Percentiles rank a stretch among this genome's conserved stretches.
Evolutionary conservation across 2,113 vertebrate species (phyloP).

Genomic region (Geococcyx californianus): DNA sequence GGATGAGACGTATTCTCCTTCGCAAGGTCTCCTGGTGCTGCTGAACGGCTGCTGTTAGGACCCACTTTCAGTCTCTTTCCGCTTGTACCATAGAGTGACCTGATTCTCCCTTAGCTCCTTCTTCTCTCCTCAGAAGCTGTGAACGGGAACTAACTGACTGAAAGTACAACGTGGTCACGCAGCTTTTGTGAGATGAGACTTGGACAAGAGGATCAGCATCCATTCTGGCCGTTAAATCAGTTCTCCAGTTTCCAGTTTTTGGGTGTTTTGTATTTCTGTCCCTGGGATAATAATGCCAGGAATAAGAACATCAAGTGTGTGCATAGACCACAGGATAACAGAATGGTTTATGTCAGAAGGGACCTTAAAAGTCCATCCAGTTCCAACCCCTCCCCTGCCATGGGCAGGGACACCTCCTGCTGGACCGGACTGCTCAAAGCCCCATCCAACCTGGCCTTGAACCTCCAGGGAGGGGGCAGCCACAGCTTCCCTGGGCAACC

Average conservation of each 20-base stretch:
- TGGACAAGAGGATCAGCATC: not conserved
- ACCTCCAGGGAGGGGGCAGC: too few species aligned
- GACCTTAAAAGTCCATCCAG: too few species aligned
- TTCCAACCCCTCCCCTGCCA: too few species aligned
- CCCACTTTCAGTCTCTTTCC: not conserved
- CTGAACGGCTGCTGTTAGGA: not conserved
- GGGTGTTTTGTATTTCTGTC: not conserved
- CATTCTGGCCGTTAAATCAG: not conserved
- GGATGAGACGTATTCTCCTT: not conserved
- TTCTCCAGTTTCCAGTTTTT: not conserved
- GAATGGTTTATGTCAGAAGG: too few species aligned
- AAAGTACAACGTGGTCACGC: not conserved
- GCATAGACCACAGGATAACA: not conserved
- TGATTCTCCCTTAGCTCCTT: not conserved
- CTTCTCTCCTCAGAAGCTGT: not conserved
- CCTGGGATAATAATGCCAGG: not conserved
- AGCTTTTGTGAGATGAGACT: not conserved
- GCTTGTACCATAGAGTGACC: accelerated
- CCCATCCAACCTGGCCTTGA: too few species aligned
- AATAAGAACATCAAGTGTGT: not conserved
- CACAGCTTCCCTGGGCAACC: too few species aligned
- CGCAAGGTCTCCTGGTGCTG: not conserved
- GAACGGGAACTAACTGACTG: not conserved
- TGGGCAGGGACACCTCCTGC: too few species aligned
- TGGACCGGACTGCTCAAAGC: too few species aligned